phyloP scores from a whole-genome alignment of 2,113 vertebrate genomes.

The Strix aluco region DNA sequence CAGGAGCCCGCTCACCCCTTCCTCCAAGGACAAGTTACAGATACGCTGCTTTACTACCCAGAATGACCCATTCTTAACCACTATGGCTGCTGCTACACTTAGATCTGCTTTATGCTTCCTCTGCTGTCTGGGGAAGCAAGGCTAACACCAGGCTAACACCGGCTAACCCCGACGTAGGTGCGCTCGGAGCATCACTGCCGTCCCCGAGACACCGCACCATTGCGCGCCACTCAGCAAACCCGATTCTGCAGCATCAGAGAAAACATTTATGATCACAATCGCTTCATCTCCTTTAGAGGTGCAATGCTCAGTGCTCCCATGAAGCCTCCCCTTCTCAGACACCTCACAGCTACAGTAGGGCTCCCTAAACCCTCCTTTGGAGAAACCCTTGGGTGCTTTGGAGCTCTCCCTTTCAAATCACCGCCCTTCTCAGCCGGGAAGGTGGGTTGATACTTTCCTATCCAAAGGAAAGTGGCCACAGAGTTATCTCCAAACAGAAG shows the following conservation, averaged over 20 bases:
- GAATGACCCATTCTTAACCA: not conserved
- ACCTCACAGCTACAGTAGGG: not conserved
- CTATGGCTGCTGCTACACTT: fast-evolving
- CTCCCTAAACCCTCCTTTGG: not conserved
- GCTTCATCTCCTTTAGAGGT: no score
- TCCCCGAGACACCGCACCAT: fast-evolving
- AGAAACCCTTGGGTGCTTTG: not conserved
- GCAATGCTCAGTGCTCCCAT: not conserved
- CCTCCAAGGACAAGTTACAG: not conserved
- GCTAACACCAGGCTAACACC: not conserved
- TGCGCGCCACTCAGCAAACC: fast-evolving
- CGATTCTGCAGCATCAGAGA: not conserved
- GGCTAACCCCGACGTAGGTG: fast-evolving
- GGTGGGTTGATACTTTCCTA: not conserved
- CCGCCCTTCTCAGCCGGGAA: not conserved
- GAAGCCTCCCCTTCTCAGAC: not conserved
- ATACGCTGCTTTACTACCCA: not conserved
- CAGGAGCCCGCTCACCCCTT: fast-evolving
- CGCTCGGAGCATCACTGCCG: fast-evolving
- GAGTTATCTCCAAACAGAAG: not conserved
- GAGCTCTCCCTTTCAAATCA: not conserved
- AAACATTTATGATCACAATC: not conserved
- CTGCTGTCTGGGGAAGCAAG: not conserved
- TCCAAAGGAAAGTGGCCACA: not conserved
- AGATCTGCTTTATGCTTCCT: not conserved